A percentile compares a stretch with the other conserved stretches of the same genome.
These are phyloP conservation scores for Trinorchestia longiramus DNA, from an alignment of 1,140 invertebrate species.

Conservation along the genomic window DNA sequence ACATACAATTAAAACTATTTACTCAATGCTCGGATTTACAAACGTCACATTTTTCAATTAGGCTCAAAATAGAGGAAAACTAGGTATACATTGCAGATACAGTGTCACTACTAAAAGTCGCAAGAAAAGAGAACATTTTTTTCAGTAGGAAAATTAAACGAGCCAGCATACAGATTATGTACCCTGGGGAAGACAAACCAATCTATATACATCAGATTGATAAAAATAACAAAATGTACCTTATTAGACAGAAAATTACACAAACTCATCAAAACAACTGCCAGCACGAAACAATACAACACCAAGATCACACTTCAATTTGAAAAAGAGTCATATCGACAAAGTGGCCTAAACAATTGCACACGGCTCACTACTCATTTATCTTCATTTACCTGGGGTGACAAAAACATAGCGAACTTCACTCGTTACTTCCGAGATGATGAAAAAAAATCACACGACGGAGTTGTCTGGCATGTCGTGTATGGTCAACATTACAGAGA, in stretches of 20 bases:
- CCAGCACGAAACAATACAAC: background rate
- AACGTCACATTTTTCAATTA: background rate
- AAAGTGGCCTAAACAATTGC: background rate
- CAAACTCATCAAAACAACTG: background rate
- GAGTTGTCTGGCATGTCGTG: too few relatives aligned
- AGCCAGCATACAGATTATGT: too few relatives aligned
- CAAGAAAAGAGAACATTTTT: background rate
- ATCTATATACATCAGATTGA: background rate
- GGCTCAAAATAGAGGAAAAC: background rate
- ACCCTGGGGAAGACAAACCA: background rate
- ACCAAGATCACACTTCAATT: background rate
- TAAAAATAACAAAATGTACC: background rate
- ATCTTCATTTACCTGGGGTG: background rate
- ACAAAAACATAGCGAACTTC: background rate
- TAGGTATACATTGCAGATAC: background rate
- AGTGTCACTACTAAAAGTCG: background rate
- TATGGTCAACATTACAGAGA: background rate
- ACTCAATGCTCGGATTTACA: background rate
- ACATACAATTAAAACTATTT: background rate
- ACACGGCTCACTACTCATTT: background rate
- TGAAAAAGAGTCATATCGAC: background rate
- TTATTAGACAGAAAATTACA: background rate
- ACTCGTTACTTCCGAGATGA: background rate
- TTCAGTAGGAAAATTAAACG: background rate
- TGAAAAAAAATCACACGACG: too few relatives aligned